phyloP scores from a whole-genome alignment of 2,797 vertebrate genomes.

The Harpagifer antarcticus region DNA sequence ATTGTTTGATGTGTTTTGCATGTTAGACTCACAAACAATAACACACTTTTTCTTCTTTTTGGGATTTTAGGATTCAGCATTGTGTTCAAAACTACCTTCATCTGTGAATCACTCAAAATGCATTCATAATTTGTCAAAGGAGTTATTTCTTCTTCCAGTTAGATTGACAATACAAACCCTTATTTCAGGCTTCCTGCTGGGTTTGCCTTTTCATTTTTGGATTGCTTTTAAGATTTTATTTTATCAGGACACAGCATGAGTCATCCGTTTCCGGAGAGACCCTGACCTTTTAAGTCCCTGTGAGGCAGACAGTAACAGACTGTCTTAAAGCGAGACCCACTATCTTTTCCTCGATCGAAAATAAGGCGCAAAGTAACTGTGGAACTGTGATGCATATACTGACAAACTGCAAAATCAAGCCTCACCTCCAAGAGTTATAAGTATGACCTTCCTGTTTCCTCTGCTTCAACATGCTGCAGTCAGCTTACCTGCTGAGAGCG shows the following conservation, averaged over 20 bases:
- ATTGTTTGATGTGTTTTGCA: not conserved
- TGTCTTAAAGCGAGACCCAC: conserved; percentile 20
- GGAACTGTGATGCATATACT: not conserved
- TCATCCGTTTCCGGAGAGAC: conserved; percentile 33
- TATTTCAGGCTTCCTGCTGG: conserved; percentile 10
- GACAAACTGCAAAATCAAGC: conserved; percentile 26
- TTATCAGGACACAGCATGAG: conserved; percentile 40
- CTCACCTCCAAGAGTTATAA: conserved; percentile 21
- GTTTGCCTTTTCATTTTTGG: conserved; percentile 33
- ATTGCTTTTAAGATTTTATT: conserved; percentile 40
- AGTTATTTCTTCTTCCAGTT: not conserved
- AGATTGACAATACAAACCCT: conserved; percentile 1
- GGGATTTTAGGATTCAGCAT: not conserved
- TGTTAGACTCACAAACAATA: not conserved
- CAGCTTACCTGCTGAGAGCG: conserved; percentile 7
- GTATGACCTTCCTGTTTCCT: conserved; percentile 29
- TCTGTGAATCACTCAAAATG: not conserved
- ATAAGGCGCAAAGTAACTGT: conserved; percentile 22
- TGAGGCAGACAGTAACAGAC: conserved; percentile 22
- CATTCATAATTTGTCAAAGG: not conserved
- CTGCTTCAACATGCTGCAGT: conserved; percentile 25
- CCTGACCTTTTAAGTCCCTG: conserved; percentile 50
- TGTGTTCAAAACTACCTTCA: not conserved
- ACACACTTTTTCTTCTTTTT: not conserved
- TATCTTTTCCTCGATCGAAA: conserved; percentile 12